Evolutionary conservation across 2,113 vertebrate species (phyloP).

Genomic region (Merops nubicus): DNA sequence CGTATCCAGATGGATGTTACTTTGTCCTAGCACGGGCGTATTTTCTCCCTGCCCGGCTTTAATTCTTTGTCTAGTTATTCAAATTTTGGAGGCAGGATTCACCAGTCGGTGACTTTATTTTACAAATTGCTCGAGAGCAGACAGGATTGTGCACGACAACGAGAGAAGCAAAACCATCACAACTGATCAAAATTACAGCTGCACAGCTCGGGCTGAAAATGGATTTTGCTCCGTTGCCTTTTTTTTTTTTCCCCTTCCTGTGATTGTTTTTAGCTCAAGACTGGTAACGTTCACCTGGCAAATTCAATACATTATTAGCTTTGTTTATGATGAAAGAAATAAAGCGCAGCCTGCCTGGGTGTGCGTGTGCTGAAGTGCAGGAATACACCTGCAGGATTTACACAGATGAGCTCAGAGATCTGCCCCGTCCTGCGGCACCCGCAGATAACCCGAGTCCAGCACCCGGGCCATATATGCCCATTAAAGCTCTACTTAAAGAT

Average conservation of each 20-base stretch:
- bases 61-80: constrained; percentile 42
- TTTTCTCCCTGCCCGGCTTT: neutral
- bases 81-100: neutral
- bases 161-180: neutral
- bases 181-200: neutral
- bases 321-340: neutral
- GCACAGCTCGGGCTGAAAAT: neutral
- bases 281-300: neutral
- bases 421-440: neutral
- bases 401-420: neutral
- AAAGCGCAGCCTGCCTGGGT: neutral
- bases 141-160: neutral
- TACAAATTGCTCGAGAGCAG: neutral
- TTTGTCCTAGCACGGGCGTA: neutral
- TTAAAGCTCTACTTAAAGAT: neutral
- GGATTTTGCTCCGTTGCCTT: neutral
- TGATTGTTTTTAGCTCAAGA: neutral
- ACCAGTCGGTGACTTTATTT: neutral
- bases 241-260: neutral
- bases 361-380: neutral
- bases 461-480: neutral
- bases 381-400: neutral
- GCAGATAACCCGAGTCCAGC: neutral
- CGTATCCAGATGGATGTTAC: neutral
- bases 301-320: neutral